Evolutionary conservation across 2,888 invertebrate genomes (phyloP), one percentile per base, ranked within the genome.

Genomic region (Buathra laborator): DNA sequence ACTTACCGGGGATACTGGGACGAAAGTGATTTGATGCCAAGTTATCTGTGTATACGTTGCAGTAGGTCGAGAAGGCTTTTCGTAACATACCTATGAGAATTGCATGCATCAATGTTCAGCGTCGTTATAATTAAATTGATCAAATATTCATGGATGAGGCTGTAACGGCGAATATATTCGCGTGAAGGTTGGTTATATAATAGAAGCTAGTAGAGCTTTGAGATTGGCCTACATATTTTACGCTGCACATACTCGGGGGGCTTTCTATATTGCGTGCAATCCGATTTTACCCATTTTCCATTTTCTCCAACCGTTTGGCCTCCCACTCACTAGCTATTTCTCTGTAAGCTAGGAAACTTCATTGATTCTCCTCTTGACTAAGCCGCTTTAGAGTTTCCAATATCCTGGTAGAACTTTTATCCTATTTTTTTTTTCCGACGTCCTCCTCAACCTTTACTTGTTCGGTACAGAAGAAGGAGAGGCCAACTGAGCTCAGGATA

Each of bases 11-110:
- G 51, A 74, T 62, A 85, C 84, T 68, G 76, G 82, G 70, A 84
- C 75, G 81, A 84, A 87, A 87, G 86, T 84, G 87, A 87, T 86
- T 86, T 82, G 82, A 85, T 72, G 82, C 62, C 79, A 80, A 82
- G 79, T 85, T 82, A 72, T 64, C 32, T 24, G 44, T 24, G 62
- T 62, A 29, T 62, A 70, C 14, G 44, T 24, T 32, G 37, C 46
- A 51, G 72, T 29, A 51, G 46, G 56, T 80, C 51, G 71, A 44
- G 64, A 16, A 10, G 37, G 24, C 43, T 24, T 64, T 37, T 37
- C 37, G 32, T 48, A 66, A 24, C 43, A 59, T 59, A 44, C 59
- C 37, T 48, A 37, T 46, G 71, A n/a, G 16, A 29, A 66, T 29
- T 59, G 71, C 59, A 51, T 59, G 59, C 71, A 72, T 76, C 76